phyloP scores from a whole-genome alignment of 1,140 invertebrate species.

The Lerema accius region DNA sequence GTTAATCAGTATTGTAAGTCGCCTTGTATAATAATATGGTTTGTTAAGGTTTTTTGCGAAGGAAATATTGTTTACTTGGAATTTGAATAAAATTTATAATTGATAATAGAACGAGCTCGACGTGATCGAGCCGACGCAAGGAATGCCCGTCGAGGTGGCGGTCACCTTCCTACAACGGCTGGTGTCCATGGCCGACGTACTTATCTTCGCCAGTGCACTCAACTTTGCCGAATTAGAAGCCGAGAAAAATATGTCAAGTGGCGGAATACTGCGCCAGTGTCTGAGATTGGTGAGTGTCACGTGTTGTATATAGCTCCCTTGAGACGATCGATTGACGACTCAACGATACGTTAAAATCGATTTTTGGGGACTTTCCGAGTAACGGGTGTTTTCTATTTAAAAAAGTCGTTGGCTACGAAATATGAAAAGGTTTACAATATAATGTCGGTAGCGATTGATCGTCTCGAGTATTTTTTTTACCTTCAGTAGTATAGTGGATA shows the following conservation, averaged over 20 bases:
- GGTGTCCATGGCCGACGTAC: constrained; percentile 98
- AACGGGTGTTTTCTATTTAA: too few relatives aligned
- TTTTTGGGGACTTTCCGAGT: too few relatives aligned
- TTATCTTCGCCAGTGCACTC: constrained; percentile 98
- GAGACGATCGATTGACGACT: not conserved
- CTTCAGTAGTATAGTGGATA: not conserved
- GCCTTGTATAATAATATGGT: too few relatives aligned
- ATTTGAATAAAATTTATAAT: too few relatives aligned
- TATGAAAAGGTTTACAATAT: too few relatives aligned
- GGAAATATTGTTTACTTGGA: too few relatives aligned
- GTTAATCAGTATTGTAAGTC: too few relatives aligned
- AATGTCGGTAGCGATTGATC: not conserved
- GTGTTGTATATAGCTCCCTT: not conserved
- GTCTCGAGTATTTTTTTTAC: not conserved
- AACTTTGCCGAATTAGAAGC: constrained; percentile 99
- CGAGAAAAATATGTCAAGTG: constrained; percentile 99
- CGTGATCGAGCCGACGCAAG: constrained; percentile 98
- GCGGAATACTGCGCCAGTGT: constrained; percentile 98
- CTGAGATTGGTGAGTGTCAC: constrained; percentile 90
- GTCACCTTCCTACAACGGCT: constrained; percentile 98
- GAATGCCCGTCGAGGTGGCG: constrained; percentile 98
- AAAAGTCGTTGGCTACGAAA: too few relatives aligned
- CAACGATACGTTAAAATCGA: not conserved
- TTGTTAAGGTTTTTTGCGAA: too few relatives aligned
- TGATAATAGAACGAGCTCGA: constrained; percentile 95